Evolutionary conservation across 2,797 vertebrate species (phyloP), one percentile per base, ranked within the genome.

Genomic region (Euphonia xanthogaster): DNA sequence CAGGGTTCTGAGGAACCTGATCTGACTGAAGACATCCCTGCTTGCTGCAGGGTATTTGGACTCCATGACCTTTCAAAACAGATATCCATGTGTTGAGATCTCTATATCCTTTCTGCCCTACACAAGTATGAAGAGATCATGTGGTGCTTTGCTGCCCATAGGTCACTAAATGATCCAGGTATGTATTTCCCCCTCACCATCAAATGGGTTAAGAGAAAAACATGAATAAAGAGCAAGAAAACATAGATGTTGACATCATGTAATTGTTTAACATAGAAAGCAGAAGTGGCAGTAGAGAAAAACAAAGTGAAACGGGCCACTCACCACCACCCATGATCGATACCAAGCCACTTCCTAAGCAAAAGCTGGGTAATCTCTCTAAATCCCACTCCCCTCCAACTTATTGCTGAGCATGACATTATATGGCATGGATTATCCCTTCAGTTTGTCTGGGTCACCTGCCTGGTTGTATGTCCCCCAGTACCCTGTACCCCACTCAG

Each of bases 151-250:
- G 66, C 1, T 23, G 21, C 8, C 22, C 4, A 2, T 1, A 60
- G 14, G 33, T n/a, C 71, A 53, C 18, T 31, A 44, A 88, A 44
- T 3, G 20, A 27, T 22, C 42, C 39, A 47, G 7, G 10, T 1
- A 0, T 3, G 0, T 30, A 37, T 7, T 17, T 24, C 9, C 8
- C 7, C 4, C 23, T 2, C 17, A 2, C 18, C 6, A 39, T 10
- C 1, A 1, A 5, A 71, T 1, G 0, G 14, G 15, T n/a, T 3
- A 86, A 85, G 44, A 76, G 6, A 53, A 78, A 86, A 72, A n/a
- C 39, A 48, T 1, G 3, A 82, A n/a, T 12, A 40, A 73, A 93
- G 23, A 45, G 57, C 19, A 88, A 62, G 23, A 27, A 68, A 94
- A 79, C 6, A 16, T 28, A 4, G 6, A 65, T 25, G 24, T 12